These are phyloP conservation scores for Enhydra lutris DNA, from an alignment of 2,113 vertebrate genomes.

Conservation along the genomic window DNA sequence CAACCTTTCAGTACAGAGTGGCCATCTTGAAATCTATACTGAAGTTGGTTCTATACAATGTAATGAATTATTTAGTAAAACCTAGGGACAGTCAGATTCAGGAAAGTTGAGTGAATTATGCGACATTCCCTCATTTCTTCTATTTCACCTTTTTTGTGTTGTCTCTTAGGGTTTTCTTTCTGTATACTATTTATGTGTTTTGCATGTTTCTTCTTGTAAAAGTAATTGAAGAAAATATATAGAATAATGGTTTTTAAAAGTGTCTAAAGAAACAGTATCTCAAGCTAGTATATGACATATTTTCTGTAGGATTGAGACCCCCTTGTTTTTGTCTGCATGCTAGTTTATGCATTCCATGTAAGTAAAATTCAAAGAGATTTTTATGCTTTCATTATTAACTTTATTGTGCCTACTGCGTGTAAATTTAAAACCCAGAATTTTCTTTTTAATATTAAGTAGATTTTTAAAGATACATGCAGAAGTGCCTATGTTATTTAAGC, in stretches of 20 bases:
- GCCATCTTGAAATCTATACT: not conserved
- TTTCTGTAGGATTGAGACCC: not conserved
- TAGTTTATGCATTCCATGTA: not conserved
- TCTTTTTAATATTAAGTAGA: slow-evolving; percentile 34
- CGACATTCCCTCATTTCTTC: not conserved
- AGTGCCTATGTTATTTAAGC: not conserved
- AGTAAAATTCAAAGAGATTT: not conserved
- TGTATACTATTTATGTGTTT: not conserved
- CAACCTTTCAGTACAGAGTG: not conserved
- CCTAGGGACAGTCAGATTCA: not conserved
- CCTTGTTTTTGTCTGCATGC: not conserved
- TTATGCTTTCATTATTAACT: not conserved
- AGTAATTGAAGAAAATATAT: not conserved
- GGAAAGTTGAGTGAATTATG: not conserved
- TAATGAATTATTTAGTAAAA: slow-evolving; percentile 46
- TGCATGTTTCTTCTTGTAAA: not conserved
- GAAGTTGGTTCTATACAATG: not conserved
- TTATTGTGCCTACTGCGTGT: not conserved
- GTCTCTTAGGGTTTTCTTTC: not conserved
- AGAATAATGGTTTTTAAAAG: not conserved
- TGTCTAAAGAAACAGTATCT: not conserved
- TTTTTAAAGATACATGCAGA: not conserved
- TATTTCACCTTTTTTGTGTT: not conserved
- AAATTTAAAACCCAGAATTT: slow-evolving; percentile 18
- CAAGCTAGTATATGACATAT: not conserved